These are phyloP conservation scores for Psylliodes chrysocephalus DNA, from an alignment of 2,888 invertebrate species.

Conservation along the genomic window DNA sequence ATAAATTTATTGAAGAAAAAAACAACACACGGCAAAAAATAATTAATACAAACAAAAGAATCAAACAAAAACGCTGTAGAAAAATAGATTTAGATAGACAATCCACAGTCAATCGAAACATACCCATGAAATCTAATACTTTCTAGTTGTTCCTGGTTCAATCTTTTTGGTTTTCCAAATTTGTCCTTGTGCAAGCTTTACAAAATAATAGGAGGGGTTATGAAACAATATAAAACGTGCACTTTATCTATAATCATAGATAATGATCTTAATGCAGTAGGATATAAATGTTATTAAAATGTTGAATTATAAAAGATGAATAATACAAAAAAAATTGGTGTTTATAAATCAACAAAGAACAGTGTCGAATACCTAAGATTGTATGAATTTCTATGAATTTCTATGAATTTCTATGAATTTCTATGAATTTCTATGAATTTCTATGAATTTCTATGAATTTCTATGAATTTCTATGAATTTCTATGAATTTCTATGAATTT, in stretches of 20 bases:
- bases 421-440: too few relatives aligned
- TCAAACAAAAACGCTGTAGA: constrained; percentile 42
- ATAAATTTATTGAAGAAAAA: neutral
- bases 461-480: too few relatives aligned
- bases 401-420: too few relatives aligned
- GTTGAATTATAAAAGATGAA: too few relatives aligned
- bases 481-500: too few relatives aligned
- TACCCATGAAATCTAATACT: constrained; percentile 81
- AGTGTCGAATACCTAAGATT: too few relatives aligned
- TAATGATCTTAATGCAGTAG: too few relatives aligned
- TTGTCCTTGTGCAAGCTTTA: constrained; percentile 91
- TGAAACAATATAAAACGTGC: constrained; percentile 35
- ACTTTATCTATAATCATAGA: constrained; percentile 3
- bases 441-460: too few relatives aligned
- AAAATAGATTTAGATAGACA: constrained; percentile 39
- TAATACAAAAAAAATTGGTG: too few relatives aligned
- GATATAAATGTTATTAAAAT: too few relatives aligned
- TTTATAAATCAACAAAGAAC: too few relatives aligned
- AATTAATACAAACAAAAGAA: constrained; percentile 34
- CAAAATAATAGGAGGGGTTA: constrained; percentile 62
- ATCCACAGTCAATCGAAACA: constrained; percentile 63
- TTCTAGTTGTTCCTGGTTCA: constrained; percentile 81
- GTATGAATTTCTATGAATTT: too few relatives aligned
- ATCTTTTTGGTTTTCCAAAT: constrained; percentile 83
- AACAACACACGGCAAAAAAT: constrained; percentile 18